Conservation (phyloP, 2,888 invertebrate genomes). For the Arenicola marina region DNA sequence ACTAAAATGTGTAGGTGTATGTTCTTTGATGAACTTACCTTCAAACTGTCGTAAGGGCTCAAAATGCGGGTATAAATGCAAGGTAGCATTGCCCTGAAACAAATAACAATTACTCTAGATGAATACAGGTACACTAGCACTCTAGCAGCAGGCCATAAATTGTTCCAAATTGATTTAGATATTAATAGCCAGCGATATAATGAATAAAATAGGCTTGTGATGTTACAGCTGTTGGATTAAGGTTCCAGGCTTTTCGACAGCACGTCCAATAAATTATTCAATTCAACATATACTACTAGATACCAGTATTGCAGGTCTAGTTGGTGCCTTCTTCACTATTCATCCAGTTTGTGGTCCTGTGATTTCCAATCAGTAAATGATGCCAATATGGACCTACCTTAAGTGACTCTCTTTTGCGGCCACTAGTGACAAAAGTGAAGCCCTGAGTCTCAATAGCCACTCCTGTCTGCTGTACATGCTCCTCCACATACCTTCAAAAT, state of each 20-base stretch:
- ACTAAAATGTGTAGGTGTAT: too few species aligned
- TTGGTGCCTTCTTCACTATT: too few species aligned
- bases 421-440: conserved; percentile 67
- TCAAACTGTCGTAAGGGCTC: conserved; percentile 64
- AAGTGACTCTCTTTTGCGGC: conserved; percentile 66
- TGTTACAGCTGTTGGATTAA: too few species aligned
- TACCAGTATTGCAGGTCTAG: too few species aligned
- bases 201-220: too few species aligned
- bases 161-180: too few species aligned
- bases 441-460: conserved; percentile 70
- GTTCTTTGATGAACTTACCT: conserved; percentile 62
- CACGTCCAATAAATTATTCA: too few species aligned
- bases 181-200: too few species aligned
- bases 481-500: conserved; percentile 66
- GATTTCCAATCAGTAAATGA: too few species aligned
- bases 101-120: not conserved
- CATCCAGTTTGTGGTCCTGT: too few species aligned
- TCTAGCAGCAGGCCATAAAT: not conserved
- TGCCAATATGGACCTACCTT: conserved; percentile 59
- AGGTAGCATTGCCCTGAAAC: conserved; percentile 66
- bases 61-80: conserved; percentile 67
- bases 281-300: too few species aligned
- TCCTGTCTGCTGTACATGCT: conserved; percentile 67
- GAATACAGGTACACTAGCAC: not conserved
- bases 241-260: too few species aligned